These are phyloP conservation scores for Bruchidius siliquastri DNA, from an alignment of 2,888 invertebrate species.

Conservation along the genomic window DNA sequence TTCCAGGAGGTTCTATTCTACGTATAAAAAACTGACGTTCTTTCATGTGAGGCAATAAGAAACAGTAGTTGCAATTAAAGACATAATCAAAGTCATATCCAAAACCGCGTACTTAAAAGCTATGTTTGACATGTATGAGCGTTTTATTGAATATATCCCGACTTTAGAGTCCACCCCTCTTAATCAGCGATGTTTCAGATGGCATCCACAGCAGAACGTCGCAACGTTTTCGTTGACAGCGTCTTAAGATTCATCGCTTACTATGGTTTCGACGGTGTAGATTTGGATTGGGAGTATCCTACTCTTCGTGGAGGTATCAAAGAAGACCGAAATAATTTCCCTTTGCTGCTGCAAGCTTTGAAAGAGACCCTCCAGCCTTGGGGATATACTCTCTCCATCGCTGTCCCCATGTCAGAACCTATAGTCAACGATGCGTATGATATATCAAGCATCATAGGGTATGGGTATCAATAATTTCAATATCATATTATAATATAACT, in stretches of 20 bases:
- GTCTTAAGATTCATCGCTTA: slow-evolving; percentile 38
- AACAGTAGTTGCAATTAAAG: too few relatives aligned
- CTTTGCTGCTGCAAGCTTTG: slow-evolving; percentile 41
- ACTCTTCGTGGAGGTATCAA: slow-evolving; percentile 51
- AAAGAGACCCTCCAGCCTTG: slow-evolving; percentile 43
- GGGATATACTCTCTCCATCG: slow-evolving; percentile 46
- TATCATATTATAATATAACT: neutral
- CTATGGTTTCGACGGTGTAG: slow-evolving; percentile 64
- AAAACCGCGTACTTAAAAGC: too few relatives aligned
- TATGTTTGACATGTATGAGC: too few relatives aligned
- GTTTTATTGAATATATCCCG: too few relatives aligned
- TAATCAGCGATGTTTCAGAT: too few relatives aligned
- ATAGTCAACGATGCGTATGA: slow-evolving; percentile 45
- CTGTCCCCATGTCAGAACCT: slow-evolving; percentile 46
- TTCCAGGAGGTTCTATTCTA: too few relatives aligned
- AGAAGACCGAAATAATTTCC: slow-evolving; percentile 32
- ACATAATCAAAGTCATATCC: too few relatives aligned
- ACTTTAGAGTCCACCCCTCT: too few relatives aligned
- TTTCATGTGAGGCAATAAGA: too few relatives aligned
- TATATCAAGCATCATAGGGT: slow-evolving; percentile 41
- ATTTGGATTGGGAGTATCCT: slow-evolving; percentile 71
- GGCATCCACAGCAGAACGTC: slow-evolving; percentile 38
- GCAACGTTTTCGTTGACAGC: slow-evolving; percentile 46
- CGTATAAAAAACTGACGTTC: too few relatives aligned
- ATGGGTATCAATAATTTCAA: slow-evolving; percentile 13